phyloP scores from a whole-genome alignment of 2,888 invertebrate genomes.

The Germaria angustata region DNA sequence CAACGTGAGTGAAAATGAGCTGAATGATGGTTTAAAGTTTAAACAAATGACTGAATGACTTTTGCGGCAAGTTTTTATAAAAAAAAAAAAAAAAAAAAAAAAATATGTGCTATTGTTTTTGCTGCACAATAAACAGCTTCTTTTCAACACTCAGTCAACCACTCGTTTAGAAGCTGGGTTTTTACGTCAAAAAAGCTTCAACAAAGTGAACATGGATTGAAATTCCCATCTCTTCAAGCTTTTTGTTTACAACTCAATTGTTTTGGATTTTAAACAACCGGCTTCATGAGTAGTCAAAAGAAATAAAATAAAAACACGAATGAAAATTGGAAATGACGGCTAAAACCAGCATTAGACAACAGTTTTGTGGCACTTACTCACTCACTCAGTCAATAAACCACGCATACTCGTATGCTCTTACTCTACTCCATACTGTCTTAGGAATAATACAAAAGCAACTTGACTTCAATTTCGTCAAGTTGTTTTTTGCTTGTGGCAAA shows the following conservation, averaged over 20 bases:
- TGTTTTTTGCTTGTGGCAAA: background rate
- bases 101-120: background rate
- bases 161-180: conserved; percentile 18
- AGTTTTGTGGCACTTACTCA: conserved; percentile 42
- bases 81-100: too few species aligned
- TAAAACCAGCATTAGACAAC: conserved; percentile 30
- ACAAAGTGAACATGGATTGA: background rate
- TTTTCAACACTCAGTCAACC: conserved; percentile 20
- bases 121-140: conserved; percentile 8
- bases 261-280: conserved; percentile 47
- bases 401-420: background rate
- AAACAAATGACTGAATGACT: conserved; percentile 5
- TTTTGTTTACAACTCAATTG: conserved; percentile 12
- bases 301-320: background rate
- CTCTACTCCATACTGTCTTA: background rate
- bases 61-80: conserved; percentile 19
- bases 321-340: conserved; percentile 48
- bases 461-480: conserved; percentile 6
- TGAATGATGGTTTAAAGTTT: background rate
- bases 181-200: conserved; percentile 3
- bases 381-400: background rate
- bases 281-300: conserved; percentile 18
- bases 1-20: conserved; percentile 19
- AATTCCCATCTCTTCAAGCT: conserved; percentile 23
- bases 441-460: background rate